Conservation (phyloP, 30 jellyfish, hydroid and myxozoan genomes). For the Chrysaora quinquecirrha region DNA sequence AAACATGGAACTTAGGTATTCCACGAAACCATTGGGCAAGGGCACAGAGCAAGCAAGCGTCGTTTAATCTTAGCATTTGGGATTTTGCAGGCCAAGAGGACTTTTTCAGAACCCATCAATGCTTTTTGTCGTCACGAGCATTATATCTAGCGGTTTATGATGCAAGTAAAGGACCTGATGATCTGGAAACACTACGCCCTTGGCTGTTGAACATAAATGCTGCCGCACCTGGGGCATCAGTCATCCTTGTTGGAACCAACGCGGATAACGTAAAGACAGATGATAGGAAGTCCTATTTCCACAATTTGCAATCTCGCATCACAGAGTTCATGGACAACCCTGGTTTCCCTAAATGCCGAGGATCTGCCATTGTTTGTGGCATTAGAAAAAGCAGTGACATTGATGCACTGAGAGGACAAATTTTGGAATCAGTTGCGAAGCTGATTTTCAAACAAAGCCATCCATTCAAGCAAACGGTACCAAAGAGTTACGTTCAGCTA, state of each 20-base stretch:
- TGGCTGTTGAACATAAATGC: conserved; percentile 96
- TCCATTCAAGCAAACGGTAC: conserved; percentile 80
- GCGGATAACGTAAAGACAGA: conserved; percentile 68
- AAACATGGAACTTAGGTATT: conserved; percentile 62
- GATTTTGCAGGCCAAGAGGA: conserved; percentile 98
- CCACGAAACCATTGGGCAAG: conserved; percentile 56
- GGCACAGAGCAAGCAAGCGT: conserved; percentile 45
- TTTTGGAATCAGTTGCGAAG: conserved; percentile 56
- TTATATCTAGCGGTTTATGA: conserved; percentile 92
- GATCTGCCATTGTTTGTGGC: conserved; percentile 80
- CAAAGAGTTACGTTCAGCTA: conserved; percentile 86
- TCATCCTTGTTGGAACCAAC: conserved; percentile 91
- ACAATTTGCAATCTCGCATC: conserved; percentile 15
- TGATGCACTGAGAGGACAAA: conserved; percentile 73
- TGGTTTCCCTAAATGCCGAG: conserved; percentile 83
- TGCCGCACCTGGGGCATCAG: conserved; percentile 91
- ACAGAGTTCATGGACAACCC: conserved; percentile 69
- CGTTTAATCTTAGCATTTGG: conserved; percentile 79
- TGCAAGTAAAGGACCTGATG: conserved; percentile 81
- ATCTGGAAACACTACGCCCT: conserved; percentile 84
- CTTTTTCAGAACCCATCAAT: conserved; percentile 89
- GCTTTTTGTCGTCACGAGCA: conserved; percentile 84
- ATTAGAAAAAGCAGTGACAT: conserved; percentile 62
- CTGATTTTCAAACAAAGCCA: conserved; percentile 70
- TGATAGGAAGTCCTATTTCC: conserved; percentile 14